Evolutionary conservation across 2,113 vertebrate species (phyloP), one percentile per base, ranked within the genome.

Genomic region (Stegastes partitus): DNA sequence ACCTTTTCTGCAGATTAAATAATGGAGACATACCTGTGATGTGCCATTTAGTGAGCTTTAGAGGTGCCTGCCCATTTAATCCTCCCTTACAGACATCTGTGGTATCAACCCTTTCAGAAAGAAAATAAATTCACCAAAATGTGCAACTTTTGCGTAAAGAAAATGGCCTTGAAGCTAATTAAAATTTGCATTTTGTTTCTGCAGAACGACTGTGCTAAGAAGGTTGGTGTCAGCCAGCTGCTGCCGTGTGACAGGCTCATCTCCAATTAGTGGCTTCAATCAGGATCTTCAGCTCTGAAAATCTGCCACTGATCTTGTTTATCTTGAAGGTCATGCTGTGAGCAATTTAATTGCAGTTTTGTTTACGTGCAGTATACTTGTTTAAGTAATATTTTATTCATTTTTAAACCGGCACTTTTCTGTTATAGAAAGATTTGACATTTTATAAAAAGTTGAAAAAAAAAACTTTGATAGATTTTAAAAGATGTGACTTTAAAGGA

Each of bases 121-220:
- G 31, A 6, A 34, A 34, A 9, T 10, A 34, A 9, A 31, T 6
- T 31, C 8, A 34, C 7, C 31, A 34, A 34, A 50, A 25, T 70
- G 18, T 51, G 8, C 0, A 31, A 11, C 12, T 22, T 0, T 8
- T 61, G 16, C 5, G 34, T 7, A 21, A 22, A 0, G 3, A 53
- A 37, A 57, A 69, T 15, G 4, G 3, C 14, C 44, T 15, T 66
- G 0, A 21, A 65, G 8, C 14, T 31, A 18, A 37, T 9, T 9
- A 19, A 5, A 42, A 7, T 47, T 56, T 81, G 22, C 9, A 12
- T 54, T 56, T 56, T 54, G 8, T 77, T 57, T 53, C 64, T 77
- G 22, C 87, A 95, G 94, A 95, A 95, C 15, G 73, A 91, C 1
- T 87, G 88, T 42, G 94, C 89, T 2, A 82, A 74, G 54, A 86